A percentile compares a stretch with the other conserved stretches of the same genome.
Conservation (phyloP, 2,888 invertebrate genomes). For the Belgica antarctica region DNA sequence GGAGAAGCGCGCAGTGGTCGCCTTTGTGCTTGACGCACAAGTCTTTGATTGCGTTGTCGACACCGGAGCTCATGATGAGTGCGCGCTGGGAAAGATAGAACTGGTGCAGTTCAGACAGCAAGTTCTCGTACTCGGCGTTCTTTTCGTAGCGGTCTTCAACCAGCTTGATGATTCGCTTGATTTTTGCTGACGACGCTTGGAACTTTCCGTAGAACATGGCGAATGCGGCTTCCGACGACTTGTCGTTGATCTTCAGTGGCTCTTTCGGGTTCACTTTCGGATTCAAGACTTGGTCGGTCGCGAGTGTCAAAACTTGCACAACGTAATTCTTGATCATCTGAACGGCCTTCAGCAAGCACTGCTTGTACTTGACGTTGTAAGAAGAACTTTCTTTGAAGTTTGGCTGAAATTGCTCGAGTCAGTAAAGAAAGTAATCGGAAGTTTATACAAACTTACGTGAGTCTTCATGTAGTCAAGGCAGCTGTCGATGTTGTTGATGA, state of each 20-base stretch:
- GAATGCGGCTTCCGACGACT: conserved; percentile 65
- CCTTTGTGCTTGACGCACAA: conserved; percentile 63
- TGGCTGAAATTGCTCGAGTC: conserved; percentile 57
- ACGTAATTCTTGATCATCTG: conserved; percentile 77
- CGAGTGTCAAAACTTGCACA: conserved; percentile 70
- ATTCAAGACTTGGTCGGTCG: conserved; percentile 58
- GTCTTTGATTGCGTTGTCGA: conserved; percentile 66
- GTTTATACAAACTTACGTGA: conserved; percentile 63
- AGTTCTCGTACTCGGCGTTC: conserved; percentile 70
- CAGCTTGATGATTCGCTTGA: conserved; percentile 76
- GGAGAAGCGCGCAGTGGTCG: conserved; percentile 79
- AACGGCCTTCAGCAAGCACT: conserved; percentile 77
- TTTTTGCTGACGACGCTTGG: conserved; percentile 83
- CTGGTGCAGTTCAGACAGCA: conserved; percentile 77
- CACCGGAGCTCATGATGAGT: conserved; percentile 67
- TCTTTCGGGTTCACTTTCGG: conserved; percentile 50
- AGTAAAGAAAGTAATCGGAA: conserved; percentile 12
- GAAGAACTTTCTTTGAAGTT: conserved; percentile 81
- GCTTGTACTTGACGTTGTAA: conserved; percentile 80
- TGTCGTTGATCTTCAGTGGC: conserved; percentile 47
- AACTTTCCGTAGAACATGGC: conserved; percentile 93
- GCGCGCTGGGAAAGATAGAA: conserved; percentile 76
- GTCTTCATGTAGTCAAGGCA: conserved; percentile 79
- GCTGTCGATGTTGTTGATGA: conserved; percentile 80
- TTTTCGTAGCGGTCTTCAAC: conserved; percentile 74